Evolutionary conservation across 2,888 invertebrate species (phyloP), one percentile per base, ranked within the genome.

Genomic region (Theretra japonica): DNA sequence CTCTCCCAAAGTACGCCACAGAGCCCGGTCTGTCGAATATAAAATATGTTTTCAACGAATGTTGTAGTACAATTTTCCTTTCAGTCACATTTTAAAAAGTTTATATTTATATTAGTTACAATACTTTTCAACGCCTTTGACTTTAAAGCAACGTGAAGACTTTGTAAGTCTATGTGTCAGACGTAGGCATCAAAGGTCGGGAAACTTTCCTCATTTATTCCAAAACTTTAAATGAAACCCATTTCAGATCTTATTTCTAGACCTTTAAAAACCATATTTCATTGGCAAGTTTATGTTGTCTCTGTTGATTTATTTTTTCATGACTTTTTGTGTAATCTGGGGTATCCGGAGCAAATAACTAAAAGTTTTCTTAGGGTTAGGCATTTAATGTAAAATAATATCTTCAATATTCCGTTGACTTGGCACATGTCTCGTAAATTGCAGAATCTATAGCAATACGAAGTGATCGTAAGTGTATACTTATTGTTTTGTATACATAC

Each of bases 181-280:
- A 72, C 76, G 72, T 75, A 76, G 77, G 75, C 77, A 77, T 81
- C 75, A 80, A 79, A 75, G 75, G 77, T 72, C 68, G 62, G 6
- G 70, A 65, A 82, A 83, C 80, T 82, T 83, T 82, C 82, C 80
- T 83, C 81, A 77, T 83, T 81, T 80, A 74, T 73, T 50, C 33
- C 33, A 33, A 50, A 50, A 72, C 69, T 69, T 30, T 60, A 59
- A 11, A 28, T 69, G 59, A 58, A 69, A 59, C 21, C 50, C 23
- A 69, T 69, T 72, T 60, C 56, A 19, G 33, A 17, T 69, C 56
- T 72, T 72, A 72, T 33, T 33, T 59, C 33, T 60, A 19, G 50
- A 21, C 23, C n/a, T 33, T 33, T 50, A 69, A 60, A 72, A 69
- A 60, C 41, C 50, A 58, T 59, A 62, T 72, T 69, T 25, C 21